These are phyloP conservation scores for Epinotia bilunana DNA, from an alignment of 2,888 invertebrate genomes.

Conservation along the genomic window DNA sequence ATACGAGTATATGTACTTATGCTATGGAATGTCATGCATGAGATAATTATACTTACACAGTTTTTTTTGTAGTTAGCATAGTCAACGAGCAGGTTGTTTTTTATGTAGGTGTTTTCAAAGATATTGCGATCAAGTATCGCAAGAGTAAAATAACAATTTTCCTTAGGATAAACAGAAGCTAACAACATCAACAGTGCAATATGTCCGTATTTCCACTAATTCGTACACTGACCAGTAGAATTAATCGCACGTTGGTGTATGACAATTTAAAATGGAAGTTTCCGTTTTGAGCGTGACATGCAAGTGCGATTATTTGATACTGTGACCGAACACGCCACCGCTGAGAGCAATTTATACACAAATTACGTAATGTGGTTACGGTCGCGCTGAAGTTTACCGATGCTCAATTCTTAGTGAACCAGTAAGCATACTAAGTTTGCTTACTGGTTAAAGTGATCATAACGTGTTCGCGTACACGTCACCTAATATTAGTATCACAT, in stretches of 20 bases:
- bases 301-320: conserved; percentile 56
- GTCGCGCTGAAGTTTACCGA: conserved; percentile 17
- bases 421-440: neutral
- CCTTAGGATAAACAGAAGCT: neutral
- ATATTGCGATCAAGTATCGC: neutral
- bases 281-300: conserved; percentile 56
- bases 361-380: conserved; percentile 43
- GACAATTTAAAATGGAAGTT: conserved; percentile 57
- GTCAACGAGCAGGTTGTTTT: no score
- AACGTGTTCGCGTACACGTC: neutral
- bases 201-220: conserved; percentile 1
- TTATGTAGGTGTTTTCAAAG: neutral
- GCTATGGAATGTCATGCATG: no score
- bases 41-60: no score
- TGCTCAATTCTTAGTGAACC: neutral
- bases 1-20: no score
- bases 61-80: no score
- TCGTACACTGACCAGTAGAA: neutral
- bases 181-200: conserved; percentile 2
- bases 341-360: conserved; percentile 37
- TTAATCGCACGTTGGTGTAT: neutral
- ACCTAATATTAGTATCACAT: no score
- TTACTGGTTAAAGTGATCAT: neutral
- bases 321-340: conserved; percentile 44
- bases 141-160: neutral